These are phyloP conservation scores for Pangasius mekongensis DNA, from an alignment of 2,797 vertebrate species.

Conservation along the genomic window DNA sequence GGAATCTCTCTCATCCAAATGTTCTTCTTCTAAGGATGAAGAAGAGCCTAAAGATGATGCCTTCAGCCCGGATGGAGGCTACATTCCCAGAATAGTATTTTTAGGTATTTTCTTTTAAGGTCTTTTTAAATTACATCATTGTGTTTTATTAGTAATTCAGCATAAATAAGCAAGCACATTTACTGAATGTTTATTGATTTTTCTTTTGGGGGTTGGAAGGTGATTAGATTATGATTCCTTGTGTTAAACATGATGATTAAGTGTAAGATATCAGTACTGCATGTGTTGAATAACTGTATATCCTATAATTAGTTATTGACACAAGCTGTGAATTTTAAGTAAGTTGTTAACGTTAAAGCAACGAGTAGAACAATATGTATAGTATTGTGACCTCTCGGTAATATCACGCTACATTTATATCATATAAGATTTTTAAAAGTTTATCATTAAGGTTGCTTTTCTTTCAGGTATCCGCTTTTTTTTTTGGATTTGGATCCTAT, in stretches of 20 bases:
- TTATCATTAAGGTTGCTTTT: background rate
- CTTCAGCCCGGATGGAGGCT: constrained; percentile 94
- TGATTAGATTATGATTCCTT: background rate
- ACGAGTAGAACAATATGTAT: background rate
- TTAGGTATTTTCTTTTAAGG: constrained; percentile 75
- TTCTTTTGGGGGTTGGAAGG: background rate
- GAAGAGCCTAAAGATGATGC: constrained; percentile 93
- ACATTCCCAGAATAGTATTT: constrained; percentile 98
- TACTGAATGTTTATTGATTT: background rate
- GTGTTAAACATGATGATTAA: background rate
- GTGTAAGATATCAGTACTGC: background rate
- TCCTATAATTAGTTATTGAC: background rate
- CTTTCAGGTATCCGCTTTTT: background rate
- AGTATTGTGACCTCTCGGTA: background rate
- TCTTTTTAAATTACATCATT: background rate
- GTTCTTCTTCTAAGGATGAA: constrained; percentile 82
- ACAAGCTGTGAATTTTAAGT: background rate
- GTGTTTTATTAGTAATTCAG: background rate
- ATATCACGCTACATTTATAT: background rate
- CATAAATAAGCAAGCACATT: background rate
- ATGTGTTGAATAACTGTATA: no score
- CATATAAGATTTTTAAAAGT: no score
- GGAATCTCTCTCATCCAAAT: constrained; percentile 5
- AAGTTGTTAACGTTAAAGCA: no score
- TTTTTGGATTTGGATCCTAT: background rate